Percentiles rank a stretch among this genome's conserved stretches.
phyloP scores from a whole-genome alignment of 1,140 invertebrate species.

The Nomia melanderi region DNA sequence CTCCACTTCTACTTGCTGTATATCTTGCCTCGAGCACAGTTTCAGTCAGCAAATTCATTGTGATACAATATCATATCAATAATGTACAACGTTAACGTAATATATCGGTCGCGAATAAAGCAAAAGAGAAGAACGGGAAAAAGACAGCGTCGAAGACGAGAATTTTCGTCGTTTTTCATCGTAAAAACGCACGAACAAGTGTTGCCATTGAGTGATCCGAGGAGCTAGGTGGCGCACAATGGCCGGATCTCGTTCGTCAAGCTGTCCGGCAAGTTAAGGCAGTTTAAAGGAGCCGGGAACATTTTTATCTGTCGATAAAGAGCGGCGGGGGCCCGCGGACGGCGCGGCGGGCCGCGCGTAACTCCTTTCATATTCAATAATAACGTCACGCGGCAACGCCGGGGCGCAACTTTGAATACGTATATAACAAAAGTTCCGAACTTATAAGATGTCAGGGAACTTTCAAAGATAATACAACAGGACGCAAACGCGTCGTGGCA shows the following conservation, averaged over 20 bases:
- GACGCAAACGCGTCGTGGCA: constrained; percentile 63
- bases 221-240: background rate
- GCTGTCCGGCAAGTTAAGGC: background rate
- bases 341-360: background rate
- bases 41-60: too few relatives aligned
- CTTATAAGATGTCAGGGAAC: constrained; percentile 73
- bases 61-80: too few relatives aligned
- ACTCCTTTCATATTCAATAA: constrained; percentile 62
- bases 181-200: background rate
- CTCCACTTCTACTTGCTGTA: background rate
- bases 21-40: too few relatives aligned
- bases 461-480: constrained; percentile 73
- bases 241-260: background rate
- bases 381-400: constrained; percentile 50
- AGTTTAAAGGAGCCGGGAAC: background rate
- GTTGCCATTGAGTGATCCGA: background rate
- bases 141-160: too few relatives aligned
- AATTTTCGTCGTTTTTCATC: too few relatives aligned
- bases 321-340: background rate
- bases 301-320: constrained; percentile 48
- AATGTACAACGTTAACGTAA: too few relatives aligned
- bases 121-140: too few relatives aligned
- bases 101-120: too few relatives aligned
- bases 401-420: constrained; percentile 67
- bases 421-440: constrained; percentile 72